Base-by-base conservation (phyloP, 1,140 invertebrate genomes). In the Ostrea edulis region DNA sequence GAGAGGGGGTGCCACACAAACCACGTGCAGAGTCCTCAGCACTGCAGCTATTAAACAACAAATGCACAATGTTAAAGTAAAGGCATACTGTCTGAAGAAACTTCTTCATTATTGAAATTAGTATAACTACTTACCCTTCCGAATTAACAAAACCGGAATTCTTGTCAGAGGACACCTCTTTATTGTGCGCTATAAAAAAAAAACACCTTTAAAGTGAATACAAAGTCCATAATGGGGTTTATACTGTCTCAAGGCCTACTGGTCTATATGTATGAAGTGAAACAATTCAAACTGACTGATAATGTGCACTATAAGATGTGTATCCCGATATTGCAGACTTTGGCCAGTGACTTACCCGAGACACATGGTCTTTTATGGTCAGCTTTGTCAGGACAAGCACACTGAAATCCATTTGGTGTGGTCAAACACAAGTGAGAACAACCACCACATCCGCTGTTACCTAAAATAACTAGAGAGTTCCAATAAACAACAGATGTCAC, bases 381-480 rank as follows among this genome's bases (percentile, higher is more conserved):
- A 92, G 97, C 96, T 0, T 95, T 92, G 95, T 93, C 97, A 89
- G 98, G 97, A 95, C 99, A 99, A 90, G 97, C 97, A 93, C 99
- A 99, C 0, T 97, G 97, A 93, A 97, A 98, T 4, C 97, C 97
- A 71, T 95, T 95, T 0, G 96, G 96, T 85, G 97, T 97, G 0
- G 99, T 95, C 1, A 99, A 95, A 95, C 99, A 99, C 3, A 99
- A 95, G 93, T 99, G 99, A 90, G 97, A 96, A 91, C 99, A 99
- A 0, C 96, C 98, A 95, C 0, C 96, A 96, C 98, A 99, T 0
- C 98, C 97, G 94, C 98, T 99, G 0, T 95, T 94, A 14, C 94
- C 94, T 95, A 86, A 12, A 88, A 90, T 44, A 25, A 52, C 8
- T n/a, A 54, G 29, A 82, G 12, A 5, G n/a, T 44, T 44, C 35